These are phyloP conservation scores for Xylota segnis DNA, from an alignment of 2,888 invertebrate species.

Conservation along the genomic window DNA sequence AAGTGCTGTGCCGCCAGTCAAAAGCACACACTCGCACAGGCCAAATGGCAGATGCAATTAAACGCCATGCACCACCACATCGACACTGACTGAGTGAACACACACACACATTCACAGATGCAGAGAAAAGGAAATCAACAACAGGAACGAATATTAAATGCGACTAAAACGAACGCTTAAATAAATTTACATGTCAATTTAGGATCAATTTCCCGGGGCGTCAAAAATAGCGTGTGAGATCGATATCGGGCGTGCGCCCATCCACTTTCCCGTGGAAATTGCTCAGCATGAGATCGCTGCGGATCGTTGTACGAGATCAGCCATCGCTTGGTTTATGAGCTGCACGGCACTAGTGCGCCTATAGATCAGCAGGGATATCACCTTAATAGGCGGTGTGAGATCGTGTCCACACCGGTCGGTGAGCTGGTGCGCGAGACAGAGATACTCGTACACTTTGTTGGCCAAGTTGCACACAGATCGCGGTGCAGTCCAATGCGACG, in stretches of 20 bases:
- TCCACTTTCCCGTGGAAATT: conserved; percentile 63
- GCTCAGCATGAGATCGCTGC: conserved; percentile 63
- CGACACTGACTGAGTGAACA: neutral
- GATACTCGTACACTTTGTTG: conserved; percentile 32
- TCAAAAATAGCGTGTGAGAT: conserved; percentile 76
- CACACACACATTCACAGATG: neutral
- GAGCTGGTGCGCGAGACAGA: conserved; percentile 44
- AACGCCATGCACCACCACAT: conserved; percentile 34
- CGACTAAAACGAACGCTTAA: conserved; percentile 69
- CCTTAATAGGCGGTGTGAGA: conserved; percentile 62
- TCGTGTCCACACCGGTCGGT: conserved; percentile 20
- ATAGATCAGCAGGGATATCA: conserved; percentile 45
- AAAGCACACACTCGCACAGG: conserved; percentile 25
- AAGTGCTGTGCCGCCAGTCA: conserved; percentile 42
- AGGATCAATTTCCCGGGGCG: conserved; percentile 77
- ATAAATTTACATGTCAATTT: conserved; percentile 78
- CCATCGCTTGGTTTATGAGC: conserved; percentile 48
- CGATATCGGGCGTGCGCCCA: conserved; percentile 71
- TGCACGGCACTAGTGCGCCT: conserved; percentile 25
- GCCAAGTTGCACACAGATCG: neutral
- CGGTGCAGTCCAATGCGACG: conserved; percentile 2
- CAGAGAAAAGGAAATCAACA: conserved; percentile 25
- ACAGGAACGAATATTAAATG: conserved; percentile 65
- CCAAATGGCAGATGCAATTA: conserved; percentile 62
- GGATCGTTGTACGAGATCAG: conserved; percentile 55